A percentile compares a stretch with the other conserved stretches of the same genome.
phyloP scores from a whole-genome alignment of 2,113 vertebrate species.

The Chitala chitala region DNA sequence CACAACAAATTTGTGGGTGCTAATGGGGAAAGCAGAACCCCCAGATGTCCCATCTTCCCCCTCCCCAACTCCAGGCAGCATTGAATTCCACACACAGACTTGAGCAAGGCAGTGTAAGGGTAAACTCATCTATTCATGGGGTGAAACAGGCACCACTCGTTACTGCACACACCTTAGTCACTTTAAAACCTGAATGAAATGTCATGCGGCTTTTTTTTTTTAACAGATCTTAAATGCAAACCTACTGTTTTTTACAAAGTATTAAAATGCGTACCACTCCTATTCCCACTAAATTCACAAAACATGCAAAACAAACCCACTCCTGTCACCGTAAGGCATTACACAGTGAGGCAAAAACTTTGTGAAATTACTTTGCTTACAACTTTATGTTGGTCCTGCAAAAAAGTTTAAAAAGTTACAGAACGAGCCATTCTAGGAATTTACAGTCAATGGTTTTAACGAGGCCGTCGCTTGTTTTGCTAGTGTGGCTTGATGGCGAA shows the following conservation, averaged over 20 bases:
- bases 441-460: not conserved
- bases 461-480: constrained; percentile 18
- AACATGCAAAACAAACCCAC: not conserved
- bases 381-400: not conserved
- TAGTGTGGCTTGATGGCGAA: constrained; percentile 43
- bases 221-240: too few species aligned
- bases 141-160: too few species aligned
- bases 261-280: too few species aligned
- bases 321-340: not conserved
- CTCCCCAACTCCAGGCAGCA: not conserved
- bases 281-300: not conserved
- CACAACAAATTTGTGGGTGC: not conserved
- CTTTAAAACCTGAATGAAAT: too few species aligned
- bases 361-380: not conserved
- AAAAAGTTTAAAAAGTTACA: not conserved
- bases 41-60: not conserved
- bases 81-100: not conserved
- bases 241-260: too few species aligned
- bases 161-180: too few species aligned
- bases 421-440: not conserved
- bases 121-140: too few species aligned
- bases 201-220: too few species aligned
- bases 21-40: constrained; percentile 20
- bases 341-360: too few species aligned
- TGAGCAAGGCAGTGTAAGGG: too few species aligned